Conservation (phyloP, 2,888 invertebrate genomes). For the Mellilla xanthometata region DNA sequence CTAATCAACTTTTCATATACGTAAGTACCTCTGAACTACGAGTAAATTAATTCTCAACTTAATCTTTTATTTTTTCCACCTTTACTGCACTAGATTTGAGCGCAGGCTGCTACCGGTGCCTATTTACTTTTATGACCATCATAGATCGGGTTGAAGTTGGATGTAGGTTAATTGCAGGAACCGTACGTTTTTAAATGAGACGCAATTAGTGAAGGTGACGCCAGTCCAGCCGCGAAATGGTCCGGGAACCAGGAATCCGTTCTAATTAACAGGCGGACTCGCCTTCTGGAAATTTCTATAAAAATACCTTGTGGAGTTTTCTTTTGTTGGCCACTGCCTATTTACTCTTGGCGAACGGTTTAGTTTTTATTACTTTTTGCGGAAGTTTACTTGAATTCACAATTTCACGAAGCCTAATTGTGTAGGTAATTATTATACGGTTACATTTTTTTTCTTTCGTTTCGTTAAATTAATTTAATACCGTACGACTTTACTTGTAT, state of each 20-base stretch:
- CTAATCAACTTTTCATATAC: too few species aligned
- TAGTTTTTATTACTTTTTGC: constrained; percentile 2
- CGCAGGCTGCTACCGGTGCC: not conserved
- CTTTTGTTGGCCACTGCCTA: constrained; percentile 22
- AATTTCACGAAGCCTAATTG: not conserved
- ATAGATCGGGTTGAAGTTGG: constrained; percentile 33
- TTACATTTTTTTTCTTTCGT: too few species aligned
- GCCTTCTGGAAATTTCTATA: constrained; percentile 27
- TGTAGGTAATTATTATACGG: too few species aligned
- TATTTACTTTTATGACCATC: constrained; percentile 16
- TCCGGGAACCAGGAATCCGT: constrained; percentile 47
- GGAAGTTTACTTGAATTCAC: not conserved
- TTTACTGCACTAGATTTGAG: too few species aligned
- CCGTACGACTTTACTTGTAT: too few species aligned
- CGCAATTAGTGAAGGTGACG: constrained; percentile 61
- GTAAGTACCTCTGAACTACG: too few species aligned
- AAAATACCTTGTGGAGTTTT: constrained; percentile 27
- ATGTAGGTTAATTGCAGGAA: constrained; percentile 63
- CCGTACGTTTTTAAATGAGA: constrained; percentile 59
- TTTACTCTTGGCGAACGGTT: constrained; percentile 15
- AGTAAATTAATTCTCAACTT: too few species aligned
- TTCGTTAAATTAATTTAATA: too few species aligned
- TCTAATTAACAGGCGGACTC: constrained; percentile 49
- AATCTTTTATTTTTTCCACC: too few species aligned
- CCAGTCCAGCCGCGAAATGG: constrained; percentile 45